Percentiles rank a stretch among this genome's conserved stretches.
These are phyloP conservation scores for Montipora efflorescens DNA, from an alignment of 64 coral and sea anemone genomes.

Conservation along the genomic window DNA sequence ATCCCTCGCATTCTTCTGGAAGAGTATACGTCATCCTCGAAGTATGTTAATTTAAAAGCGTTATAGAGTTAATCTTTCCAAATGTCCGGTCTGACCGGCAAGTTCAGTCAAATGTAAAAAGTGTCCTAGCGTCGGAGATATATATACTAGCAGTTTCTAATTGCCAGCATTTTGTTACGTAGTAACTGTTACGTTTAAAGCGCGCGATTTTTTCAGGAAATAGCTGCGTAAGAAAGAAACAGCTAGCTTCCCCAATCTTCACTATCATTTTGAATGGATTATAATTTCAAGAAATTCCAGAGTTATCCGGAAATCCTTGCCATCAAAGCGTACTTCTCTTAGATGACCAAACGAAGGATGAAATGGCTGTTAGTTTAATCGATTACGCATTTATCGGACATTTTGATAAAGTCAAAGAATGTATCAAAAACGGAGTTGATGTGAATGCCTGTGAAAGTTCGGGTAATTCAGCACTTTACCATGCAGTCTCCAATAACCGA, in stretches of 20 bases:
- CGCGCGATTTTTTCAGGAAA: not conserved
- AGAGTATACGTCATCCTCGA: too few species aligned
- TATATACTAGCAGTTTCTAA: not conserved
- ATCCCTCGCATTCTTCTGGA: too few species aligned
- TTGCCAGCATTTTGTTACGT: not conserved
- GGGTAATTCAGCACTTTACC: constrained; percentile 38
- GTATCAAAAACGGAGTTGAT: constrained; percentile 39
- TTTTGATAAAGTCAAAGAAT: not conserved
- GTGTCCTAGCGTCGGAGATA: not conserved
- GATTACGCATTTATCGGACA: constrained; percentile 47
- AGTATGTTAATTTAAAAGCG: too few species aligned
- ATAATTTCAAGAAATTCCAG: not conserved
- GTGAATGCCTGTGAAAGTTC: constrained; percentile 21
- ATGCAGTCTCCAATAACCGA: constrained; percentile 1
- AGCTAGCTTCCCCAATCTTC: not conserved
- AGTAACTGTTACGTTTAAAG: not conserved
- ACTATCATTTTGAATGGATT: not conserved
- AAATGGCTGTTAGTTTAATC: constrained; percentile 42
- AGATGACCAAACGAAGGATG: not conserved
- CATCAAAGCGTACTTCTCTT: not conserved
- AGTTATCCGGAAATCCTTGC: not conserved
- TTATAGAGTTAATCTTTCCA: too few species aligned
- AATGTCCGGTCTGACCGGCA: too few species aligned
- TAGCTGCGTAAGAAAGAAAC: not conserved
- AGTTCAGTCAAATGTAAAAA: too few species aligned